Evolutionary conservation across 1,140 invertebrate genomes (phyloP).

Genomic region (Colletes latitarsis): DNA sequence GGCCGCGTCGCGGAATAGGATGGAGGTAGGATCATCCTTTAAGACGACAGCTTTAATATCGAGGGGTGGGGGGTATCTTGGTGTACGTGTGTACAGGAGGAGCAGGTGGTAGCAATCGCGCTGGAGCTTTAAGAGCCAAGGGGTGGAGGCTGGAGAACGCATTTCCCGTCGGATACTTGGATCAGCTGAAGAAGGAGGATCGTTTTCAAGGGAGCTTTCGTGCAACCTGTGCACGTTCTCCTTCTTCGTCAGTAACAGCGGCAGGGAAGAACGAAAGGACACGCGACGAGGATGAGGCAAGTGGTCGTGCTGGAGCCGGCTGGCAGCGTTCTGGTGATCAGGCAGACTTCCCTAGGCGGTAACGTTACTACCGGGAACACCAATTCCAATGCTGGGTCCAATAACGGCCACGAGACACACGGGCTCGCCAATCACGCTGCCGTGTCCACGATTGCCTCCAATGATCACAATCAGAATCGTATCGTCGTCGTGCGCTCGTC

Average conservation of each 20-base stretch:
- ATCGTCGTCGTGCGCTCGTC: conserved; percentile 79
- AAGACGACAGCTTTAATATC: conserved; percentile 66
- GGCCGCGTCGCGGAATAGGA: conserved; percentile 35
- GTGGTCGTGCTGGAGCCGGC: conserved; percentile 79
- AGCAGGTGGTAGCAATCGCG: conserved; percentile 62
- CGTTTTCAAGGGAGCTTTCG: conserved; percentile 34
- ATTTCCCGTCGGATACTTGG: conserved; percentile 56
- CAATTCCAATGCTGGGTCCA: conserved; percentile 66
- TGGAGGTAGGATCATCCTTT: conserved; percentile 60
- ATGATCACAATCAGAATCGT: conserved; percentile 79
- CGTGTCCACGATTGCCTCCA: conserved; percentile 70
- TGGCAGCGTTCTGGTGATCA: conserved; percentile 79
- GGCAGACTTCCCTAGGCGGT: conserved; percentile 75
- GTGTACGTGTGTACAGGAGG: conserved; percentile 59
- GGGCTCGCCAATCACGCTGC: conserved; percentile 63
- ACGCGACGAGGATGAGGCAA: conserved; percentile 73
- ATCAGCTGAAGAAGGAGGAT: conserved; percentile 42
- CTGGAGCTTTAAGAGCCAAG: conserved; percentile 59
- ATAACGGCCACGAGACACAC: conserved; percentile 69
- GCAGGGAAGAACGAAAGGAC: not conserved
- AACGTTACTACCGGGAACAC: conserved; percentile 66
- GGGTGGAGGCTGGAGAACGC: conserved; percentile 57
- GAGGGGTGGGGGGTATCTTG: conserved; percentile 8
- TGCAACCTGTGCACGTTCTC: conserved; percentile 50
- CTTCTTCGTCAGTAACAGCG: conserved; percentile 30